Evolutionary conservation across 2,113 vertebrate species (phyloP), one percentile per base, ranked within the genome.

Genomic region (Neotoma lepida): DNA sequence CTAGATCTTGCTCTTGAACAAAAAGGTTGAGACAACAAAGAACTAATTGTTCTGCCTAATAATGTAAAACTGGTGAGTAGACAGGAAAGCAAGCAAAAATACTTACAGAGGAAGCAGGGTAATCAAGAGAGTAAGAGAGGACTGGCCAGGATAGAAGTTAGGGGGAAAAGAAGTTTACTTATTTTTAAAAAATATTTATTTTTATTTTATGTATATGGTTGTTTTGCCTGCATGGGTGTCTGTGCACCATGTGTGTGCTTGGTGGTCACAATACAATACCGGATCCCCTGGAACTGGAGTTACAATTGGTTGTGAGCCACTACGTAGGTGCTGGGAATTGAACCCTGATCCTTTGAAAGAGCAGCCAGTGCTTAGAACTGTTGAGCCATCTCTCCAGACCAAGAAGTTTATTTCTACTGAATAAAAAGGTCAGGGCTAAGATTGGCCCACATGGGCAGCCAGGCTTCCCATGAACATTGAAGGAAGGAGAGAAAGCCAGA

Each of bases 361-460:
- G 22, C 12, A 58, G 78, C 35, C 51, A 14, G 35, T 81, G 51
- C 35, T 58, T 39, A 58, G 78, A 39, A 39, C 51, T 12, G 10
- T 22, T 26, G 78, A 81, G 22, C 6, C 12, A 39, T 81, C 12
- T 58, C 22, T 58, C 12, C 54, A 58, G 12, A 1, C 35, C 54
- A 39, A 82, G 24, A 41, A 30, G 35, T 63, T 73, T 44, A 63
- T 30, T 44, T 28, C 15, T 63, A 61, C 39, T 63, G 39, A 63
- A 33, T 41, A 58, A 82, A 61, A 61, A 61, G 39, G 26, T n/a
- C 2, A 17, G 20, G 18, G 56, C 15, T 70, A 58, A 77, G 30
- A 4, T 0, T 0, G 33, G 22, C 2, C 74, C 4, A 22, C 6
- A 20, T 63, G 12, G 41, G 26, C 9, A 41, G 61, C 58, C 6